A percentile compares a stretch with the other conserved stretches of the same genome.
phyloP scores from a whole-genome alignment of 2,888 invertebrate species.

The Cheilosia urbana region DNA sequence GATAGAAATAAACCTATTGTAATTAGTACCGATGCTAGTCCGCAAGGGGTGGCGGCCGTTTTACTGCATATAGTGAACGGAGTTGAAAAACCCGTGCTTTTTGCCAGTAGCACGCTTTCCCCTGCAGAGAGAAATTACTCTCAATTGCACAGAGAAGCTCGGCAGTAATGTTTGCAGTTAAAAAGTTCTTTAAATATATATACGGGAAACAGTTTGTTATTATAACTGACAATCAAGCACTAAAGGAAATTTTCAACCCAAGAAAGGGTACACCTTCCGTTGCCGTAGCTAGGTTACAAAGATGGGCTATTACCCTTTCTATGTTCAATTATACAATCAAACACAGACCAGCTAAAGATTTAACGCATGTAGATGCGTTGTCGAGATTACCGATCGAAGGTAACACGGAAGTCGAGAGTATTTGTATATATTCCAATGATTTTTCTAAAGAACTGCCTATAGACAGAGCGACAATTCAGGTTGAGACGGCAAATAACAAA shows the following conservation, averaged over 20 bases:
- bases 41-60: conserved; percentile 3
- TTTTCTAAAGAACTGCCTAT: conserved; percentile 34
- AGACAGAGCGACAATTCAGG: conserved; percentile 1
- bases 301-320: conserved; percentile 17
- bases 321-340: conserved; percentile 33
- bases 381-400: conserved; percentile 30
- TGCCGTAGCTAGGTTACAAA: conserved; percentile 9
- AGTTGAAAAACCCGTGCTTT: too few relatives aligned
- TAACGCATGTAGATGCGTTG: conserved; percentile 38
- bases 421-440: conserved; percentile 32
- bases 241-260: conserved; percentile 73
- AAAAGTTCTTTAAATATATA: conserved; percentile 81
- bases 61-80: too few relatives aligned
- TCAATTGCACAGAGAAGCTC: conserved; percentile 78
- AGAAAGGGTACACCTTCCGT: conserved; percentile 24
- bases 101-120: too few relatives aligned
- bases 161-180: conserved; percentile 80
- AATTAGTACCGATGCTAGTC: conserved; percentile 20
- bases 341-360: conserved; percentile 16
- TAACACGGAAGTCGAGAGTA: conserved; percentile 29
- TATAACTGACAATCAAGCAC: conserved; percentile 73
- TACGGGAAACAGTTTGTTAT: conserved; percentile 78
- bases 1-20: conserved; percentile 21
- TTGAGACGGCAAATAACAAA: conserved; percentile 10
- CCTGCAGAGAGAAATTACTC: too few relatives aligned